These are phyloP conservation scores for Drosophila affinis DNA, from an alignment of 2,888 invertebrate genomes.

Conservation along the genomic window DNA sequence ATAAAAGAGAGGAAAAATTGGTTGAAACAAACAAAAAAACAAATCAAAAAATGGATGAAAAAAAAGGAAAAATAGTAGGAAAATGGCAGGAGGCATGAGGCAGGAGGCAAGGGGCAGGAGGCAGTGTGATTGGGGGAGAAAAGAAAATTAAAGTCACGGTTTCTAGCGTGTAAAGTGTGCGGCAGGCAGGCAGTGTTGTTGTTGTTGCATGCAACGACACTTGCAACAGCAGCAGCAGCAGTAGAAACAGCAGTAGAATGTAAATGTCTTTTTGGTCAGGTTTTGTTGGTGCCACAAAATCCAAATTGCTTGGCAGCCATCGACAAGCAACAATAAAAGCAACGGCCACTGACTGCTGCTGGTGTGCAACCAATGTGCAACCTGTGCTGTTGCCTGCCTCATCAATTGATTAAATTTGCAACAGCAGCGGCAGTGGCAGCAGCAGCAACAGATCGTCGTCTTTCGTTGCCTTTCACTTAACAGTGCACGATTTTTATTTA, in stretches of 20 bases:
- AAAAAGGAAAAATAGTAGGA: constrained; percentile 50
- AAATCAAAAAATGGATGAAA: constrained; percentile 57
- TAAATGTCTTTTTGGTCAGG: constrained; percentile 78
- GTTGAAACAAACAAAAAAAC: constrained; percentile 49
- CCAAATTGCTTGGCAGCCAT: constrained; percentile 73
- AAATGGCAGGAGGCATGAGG: constrained; percentile 9
- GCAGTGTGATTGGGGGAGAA: constrained; percentile 24
- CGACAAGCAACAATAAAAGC: constrained; percentile 57
- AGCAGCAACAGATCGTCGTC: constrained; percentile 62
- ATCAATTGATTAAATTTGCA: constrained; percentile 78
- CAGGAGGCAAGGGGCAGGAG: no score
- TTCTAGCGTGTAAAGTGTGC: constrained; percentile 78
- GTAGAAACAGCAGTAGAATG: constrained; percentile 69
- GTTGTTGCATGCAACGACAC: constrained; percentile 59
- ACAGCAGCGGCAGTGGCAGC: constrained; percentile 60
- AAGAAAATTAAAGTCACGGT: constrained; percentile 81
- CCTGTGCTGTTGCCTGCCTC: constrained; percentile 66
- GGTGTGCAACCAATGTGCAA: constrained; percentile 39
- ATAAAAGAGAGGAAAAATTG: constrained; percentile 51
- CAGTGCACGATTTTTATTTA: constrained; percentile 79
- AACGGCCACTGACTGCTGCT: constrained; percentile 46
- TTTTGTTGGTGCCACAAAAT: constrained; percentile 68
- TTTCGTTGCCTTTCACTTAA: constrained; percentile 78
- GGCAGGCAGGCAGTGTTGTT: constrained; percentile 41
- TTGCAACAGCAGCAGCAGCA: constrained; percentile 50